These are phyloP conservation scores for Malurus cyaneus DNA, from an alignment of 2,113 vertebrate genomes.

Conservation along the genomic window DNA sequence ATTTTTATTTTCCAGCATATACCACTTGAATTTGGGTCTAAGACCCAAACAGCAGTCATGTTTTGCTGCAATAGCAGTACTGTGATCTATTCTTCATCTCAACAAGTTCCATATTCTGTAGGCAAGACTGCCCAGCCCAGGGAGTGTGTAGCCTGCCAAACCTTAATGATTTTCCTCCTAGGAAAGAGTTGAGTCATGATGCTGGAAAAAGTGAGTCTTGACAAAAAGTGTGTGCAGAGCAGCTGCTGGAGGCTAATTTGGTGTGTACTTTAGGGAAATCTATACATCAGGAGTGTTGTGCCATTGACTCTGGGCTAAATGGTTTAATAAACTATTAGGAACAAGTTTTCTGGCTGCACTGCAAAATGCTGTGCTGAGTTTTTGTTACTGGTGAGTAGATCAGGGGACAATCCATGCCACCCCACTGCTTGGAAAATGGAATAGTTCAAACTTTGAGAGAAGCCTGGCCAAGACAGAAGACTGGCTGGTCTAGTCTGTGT, in stretches of 20 bases:
- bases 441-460: background rate
- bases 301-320: background rate
- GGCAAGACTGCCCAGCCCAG: background rate
- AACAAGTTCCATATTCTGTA: background rate
- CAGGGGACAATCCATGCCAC: background rate
- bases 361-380: background rate
- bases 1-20: background rate
- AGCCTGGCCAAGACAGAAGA: background rate
- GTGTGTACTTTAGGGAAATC: background rate
- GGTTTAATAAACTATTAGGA: background rate
- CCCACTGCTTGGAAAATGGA: background rate
- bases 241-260: background rate
- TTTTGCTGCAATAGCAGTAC: background rate
- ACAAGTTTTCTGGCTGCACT: background rate
- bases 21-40: background rate
- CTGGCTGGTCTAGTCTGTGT: background rate
- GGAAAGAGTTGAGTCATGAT: background rate
- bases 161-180: background rate
- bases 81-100: background rate
- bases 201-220: background rate
- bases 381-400: background rate
- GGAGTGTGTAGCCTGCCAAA: background rate
- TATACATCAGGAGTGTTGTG: background rate
- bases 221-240: background rate
- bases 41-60: background rate